phyloP scores from a whole-genome alignment of 2,797 vertebrate species.

The Botia kubotai region DNA sequence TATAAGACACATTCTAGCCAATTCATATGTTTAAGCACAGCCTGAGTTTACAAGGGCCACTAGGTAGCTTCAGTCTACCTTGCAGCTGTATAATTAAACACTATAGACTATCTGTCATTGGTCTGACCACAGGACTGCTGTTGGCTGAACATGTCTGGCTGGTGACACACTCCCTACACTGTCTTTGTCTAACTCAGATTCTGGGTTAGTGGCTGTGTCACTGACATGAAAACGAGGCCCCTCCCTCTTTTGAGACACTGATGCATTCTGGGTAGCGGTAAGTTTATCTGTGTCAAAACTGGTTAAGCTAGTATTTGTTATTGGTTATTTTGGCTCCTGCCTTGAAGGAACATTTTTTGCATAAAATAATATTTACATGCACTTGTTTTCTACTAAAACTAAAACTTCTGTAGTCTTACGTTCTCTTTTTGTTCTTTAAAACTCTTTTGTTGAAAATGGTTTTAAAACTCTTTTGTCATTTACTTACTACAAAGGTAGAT shows the following conservation, averaged over 20 bases:
- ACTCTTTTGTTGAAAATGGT: no score
- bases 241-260: no score
- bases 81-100: slow-evolving; percentile 34
- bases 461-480: not conserved
- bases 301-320: no score
- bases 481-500: not conserved
- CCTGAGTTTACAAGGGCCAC: not conserved
- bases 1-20: not conserved
- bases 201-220: not conserved
- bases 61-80: slow-evolving; percentile 24
- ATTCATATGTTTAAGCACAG: slow-evolving; percentile 9
- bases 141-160: slow-evolving; percentile 19
- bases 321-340: no score
- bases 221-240: no score
- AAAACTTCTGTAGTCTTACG: no score
- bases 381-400: not conserved
- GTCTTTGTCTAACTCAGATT: not conserved
- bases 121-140: slow-evolving; percentile 24
- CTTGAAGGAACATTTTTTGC: no score
- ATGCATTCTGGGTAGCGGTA: not conserved
- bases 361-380: no score
- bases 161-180: not conserved
- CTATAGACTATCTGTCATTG: slow-evolving; percentile 10
- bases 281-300: not conserved
- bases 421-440: no score